A percentile compares a stretch with the other conserved stretches of the same genome.
These are phyloP conservation scores for Zophobas atratus DNA, from an alignment of 1,140 invertebrate genomes.

Conservation along the genomic window DNA sequence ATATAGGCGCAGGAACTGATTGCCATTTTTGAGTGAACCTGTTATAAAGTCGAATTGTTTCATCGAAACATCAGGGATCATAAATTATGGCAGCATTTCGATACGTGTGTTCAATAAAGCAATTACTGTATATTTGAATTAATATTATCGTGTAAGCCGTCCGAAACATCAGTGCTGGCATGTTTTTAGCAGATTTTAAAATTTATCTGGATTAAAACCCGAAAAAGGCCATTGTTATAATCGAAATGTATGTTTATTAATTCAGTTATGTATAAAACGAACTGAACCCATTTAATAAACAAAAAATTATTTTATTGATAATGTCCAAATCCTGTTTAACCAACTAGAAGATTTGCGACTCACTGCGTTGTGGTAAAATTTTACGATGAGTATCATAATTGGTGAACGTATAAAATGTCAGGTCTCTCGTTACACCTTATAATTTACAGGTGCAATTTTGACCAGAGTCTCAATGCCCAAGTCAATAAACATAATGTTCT, in stretches of 20 bases:
- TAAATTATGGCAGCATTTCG: background rate
- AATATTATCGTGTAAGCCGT: background rate
- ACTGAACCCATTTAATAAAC: background rate
- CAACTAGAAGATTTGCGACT: background rate
- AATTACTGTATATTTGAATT: background rate
- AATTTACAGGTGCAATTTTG: background rate
- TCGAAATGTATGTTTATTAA: background rate
- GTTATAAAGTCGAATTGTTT: conserved; percentile 49
- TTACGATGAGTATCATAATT: too few species aligned
- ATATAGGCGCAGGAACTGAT: conserved; percentile 35
- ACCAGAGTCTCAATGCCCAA: background rate
- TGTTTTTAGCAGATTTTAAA: conserved; percentile 2
- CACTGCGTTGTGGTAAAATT: background rate
- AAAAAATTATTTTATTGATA: background rate
- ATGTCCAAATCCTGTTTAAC: background rate
- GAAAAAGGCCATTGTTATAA: background rate
- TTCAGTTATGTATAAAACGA: background rate
- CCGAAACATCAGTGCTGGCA: background rate
- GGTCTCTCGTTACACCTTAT: too few species aligned
- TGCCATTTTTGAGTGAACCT: conserved; percentile 46
- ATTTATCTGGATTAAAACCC: background rate
- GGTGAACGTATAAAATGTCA: too few species aligned
- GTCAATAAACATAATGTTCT: background rate
- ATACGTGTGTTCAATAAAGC: conserved; percentile 10
- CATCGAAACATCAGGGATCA: conserved; percentile 2